Evolutionary conservation across 2,797 vertebrate genomes (phyloP), one percentile per base, ranked within the genome.

Genomic region (Molossus molossus): DNA sequence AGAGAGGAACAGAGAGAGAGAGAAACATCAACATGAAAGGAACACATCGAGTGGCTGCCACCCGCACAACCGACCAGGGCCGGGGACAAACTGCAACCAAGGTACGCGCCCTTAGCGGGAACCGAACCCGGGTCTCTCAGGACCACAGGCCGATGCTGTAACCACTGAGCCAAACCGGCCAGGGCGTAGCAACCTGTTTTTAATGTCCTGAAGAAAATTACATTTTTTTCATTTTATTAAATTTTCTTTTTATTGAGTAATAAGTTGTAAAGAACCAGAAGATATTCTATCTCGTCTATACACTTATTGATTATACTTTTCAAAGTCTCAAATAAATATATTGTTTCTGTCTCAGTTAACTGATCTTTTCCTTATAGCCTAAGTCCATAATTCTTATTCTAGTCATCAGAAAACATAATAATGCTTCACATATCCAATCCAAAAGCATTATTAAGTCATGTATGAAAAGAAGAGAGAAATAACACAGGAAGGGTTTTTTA

Each of bases 391-490:
- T 70, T 70, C 4, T 72, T 64, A 70, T 27, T 73, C 18, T 64
- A 58, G 6, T 58, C 60, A 64, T 33, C 21, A 84, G 29, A 73
- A 81, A 60, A 88, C 48, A 82, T 64, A 48, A 90, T 45, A 69
- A 70, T 65, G 5, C 5, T 73, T 67, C 65, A 14, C 15, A 65
- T 72, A 25, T 55, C 29, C 23, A 72, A 82, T 37, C 13, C 29
- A 58, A 82, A 91, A 17, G 6, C 25, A 84, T 53, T 50, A n/a
- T 45, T 79, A 88, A 64, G 23, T 67, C 72, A 89, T n/a, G 9
- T 48, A 58, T n/a, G 9, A 92, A 75, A 79, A 87, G 27, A 91
- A 94, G 73, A 76, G 9, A 55, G 13, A 86, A 90, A 67, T 76
- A 76, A 80, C 33, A 86, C 9, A 45, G 37, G 27, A 57, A 18